Conservation (phyloP, 1,140 invertebrate genomes). For the Anadara kagoshimensis region DNA sequence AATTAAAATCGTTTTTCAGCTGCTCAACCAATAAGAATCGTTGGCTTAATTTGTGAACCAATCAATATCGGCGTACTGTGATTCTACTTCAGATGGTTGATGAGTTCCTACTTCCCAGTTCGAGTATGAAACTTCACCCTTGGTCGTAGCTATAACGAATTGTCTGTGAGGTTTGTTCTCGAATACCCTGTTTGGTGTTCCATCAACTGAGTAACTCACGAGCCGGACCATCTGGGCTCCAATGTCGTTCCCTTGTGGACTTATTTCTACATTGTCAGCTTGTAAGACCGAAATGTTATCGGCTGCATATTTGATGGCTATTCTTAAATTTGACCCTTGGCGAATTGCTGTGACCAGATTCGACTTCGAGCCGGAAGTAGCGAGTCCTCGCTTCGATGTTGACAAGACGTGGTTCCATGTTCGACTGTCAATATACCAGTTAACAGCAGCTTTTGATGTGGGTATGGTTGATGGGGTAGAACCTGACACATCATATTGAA, state of each 20-base stretch:
- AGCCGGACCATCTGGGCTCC: slow-evolving; percentile 21
- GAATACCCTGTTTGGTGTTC: slow-evolving; percentile 8
- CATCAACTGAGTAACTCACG: slow-evolving; percentile 8
- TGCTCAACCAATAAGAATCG: too few relatives aligned
- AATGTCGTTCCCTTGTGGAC: slow-evolving; percentile 7
- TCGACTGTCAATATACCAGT: slow-evolving; percentile 32
- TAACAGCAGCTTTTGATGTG: not conserved
- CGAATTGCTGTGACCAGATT: slow-evolving; percentile 6
- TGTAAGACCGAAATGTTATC: slow-evolving; percentile 2
- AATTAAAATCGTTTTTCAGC: too few relatives aligned
- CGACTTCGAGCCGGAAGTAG: not conserved
- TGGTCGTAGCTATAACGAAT: not conserved
- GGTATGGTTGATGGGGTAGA: not conserved
- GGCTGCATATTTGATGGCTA: slow-evolving; percentile 11
- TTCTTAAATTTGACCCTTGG: slow-evolving; percentile 12
- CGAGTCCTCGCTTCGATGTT: slow-evolving; percentile 1
- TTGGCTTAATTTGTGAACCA: slow-evolving; percentile 14
- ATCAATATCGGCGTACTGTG: not conserved
- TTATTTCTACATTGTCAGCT: slow-evolving; percentile 19
- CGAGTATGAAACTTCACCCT: not conserved
- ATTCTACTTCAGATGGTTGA: not conserved
- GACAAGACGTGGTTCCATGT: slow-evolving; percentile 15
- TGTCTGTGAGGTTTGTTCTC: not conserved
- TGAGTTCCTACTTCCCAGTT: slow-evolving; percentile 1
- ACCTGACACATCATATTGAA: not conserved